A percentile compares a stretch with the other conserved stretches of the same genome.
These are phyloP conservation scores for Euplagia quadripunctaria DNA, from an alignment of 2,888 invertebrate species.

Conservation along the genomic window DNA sequence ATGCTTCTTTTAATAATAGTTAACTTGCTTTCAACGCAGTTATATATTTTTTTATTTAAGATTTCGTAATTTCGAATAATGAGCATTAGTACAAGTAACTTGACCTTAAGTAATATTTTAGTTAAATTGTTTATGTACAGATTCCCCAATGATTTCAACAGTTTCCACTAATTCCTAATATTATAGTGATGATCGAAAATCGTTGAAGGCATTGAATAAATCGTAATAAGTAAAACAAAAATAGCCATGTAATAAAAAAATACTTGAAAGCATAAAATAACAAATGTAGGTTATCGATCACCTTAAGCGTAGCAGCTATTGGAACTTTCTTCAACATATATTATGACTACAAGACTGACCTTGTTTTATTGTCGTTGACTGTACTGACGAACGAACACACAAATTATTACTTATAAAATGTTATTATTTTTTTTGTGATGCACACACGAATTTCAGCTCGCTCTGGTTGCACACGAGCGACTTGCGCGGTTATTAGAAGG, in stretches of 20 bases:
- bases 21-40: too few relatives aligned
- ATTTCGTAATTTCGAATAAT: too few relatives aligned
- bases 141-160: too few relatives aligned
- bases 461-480: constrained; percentile 33
- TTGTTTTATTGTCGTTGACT: constrained; percentile 22
- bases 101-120: too few relatives aligned
- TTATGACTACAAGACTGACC: constrained; percentile 36
- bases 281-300: constrained; percentile 29
- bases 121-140: too few relatives aligned
- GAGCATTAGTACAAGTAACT: too few relatives aligned
- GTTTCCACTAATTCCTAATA: too few relatives aligned
- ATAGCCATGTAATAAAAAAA: constrained; percentile 8
- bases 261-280: constrained; percentile 24
- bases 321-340: constrained; percentile 29
- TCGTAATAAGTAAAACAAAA: neutral
- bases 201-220: neutral
- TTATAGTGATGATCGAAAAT: neutral
- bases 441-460: constrained; percentile 44
- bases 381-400: constrained; percentile 17
- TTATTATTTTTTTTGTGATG: constrained; percentile 19
- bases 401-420: constrained; percentile 5
- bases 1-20: too few relatives aligned
- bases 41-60: too few relatives aligned
- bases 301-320: constrained; percentile 14
- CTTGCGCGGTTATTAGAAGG: constrained; percentile 43